phyloP scores from a whole-genome alignment of 2,113 vertebrate genomes.

The Megaptera novaeangliae region DNA sequence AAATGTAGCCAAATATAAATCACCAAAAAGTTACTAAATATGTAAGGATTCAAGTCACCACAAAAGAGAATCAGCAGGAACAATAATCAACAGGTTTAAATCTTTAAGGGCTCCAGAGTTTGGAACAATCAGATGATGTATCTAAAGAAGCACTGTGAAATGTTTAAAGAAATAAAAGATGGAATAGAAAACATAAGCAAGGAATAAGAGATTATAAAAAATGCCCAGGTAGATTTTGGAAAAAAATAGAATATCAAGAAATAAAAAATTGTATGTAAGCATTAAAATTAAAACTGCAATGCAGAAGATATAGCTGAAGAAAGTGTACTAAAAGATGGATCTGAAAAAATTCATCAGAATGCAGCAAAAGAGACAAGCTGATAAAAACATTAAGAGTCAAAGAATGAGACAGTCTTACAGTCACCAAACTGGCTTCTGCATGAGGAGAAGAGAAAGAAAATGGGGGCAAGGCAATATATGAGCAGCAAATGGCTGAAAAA shows the following conservation, averaged over 20 bases:
- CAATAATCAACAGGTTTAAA: background rate
- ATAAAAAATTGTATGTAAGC: background rate
- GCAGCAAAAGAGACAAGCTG: background rate
- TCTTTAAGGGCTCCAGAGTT: background rate
- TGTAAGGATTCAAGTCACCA: background rate
- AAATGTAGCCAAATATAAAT: conserved; percentile 23
- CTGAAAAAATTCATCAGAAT: background rate
- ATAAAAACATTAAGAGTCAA: background rate
- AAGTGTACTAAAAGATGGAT: background rate
- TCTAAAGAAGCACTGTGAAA: background rate
- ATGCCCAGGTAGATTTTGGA: background rate
- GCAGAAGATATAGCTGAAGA: background rate
- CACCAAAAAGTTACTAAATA: background rate
- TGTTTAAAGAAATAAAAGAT: conserved; percentile 24
- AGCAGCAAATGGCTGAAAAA: background rate
- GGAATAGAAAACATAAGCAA: background rate
- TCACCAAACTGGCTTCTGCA: background rate
- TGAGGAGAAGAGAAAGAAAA: background rate
- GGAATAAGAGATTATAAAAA: background rate
- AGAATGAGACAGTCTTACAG: background rate
- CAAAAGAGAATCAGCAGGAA: background rate
- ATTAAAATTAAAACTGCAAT: background rate
- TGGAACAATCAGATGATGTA: background rate
- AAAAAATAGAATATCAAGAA: background rate
- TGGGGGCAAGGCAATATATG: background rate